Percentiles rank a stretch among this genome's conserved stretches.
These are phyloP conservation scores for Chrysolina americana DNA, from an alignment of 2,888 invertebrate genomes.

Conservation along the genomic window DNA sequence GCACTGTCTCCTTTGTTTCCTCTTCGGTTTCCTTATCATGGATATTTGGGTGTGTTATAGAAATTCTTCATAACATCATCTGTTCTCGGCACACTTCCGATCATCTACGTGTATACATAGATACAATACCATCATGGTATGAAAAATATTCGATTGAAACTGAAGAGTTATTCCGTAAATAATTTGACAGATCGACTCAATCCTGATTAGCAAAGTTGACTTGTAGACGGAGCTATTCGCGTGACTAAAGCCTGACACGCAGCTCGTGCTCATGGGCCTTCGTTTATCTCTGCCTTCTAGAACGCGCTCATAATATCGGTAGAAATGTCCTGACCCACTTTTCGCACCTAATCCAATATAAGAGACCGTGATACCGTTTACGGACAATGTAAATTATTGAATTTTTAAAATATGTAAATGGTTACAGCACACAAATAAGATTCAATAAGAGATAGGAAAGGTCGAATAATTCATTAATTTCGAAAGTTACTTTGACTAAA, in stretches of 20 bases:
- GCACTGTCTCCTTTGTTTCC: too few species aligned
- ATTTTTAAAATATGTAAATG: conserved; percentile 12
- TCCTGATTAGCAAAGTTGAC: conserved; percentile 56
- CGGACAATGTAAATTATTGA: conserved; percentile 25
- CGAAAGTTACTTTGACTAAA: neutral
- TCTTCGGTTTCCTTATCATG: too few species aligned
- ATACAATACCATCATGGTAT: too few species aligned
- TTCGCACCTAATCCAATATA: conserved; percentile 49
- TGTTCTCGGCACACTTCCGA: too few species aligned
- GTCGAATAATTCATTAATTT: neutral
- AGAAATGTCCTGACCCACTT: conserved; percentile 56
- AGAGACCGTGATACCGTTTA: conserved; percentile 27
- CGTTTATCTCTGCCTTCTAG: conserved; percentile 49
- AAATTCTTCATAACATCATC: too few species aligned
- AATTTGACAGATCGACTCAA: conserved; percentile 46
- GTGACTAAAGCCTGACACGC: conserved; percentile 54
- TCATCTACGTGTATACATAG: too few species aligned
- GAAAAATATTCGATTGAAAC: neutral
- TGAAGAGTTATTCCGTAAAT: neutral
- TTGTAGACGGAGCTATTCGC: conserved; percentile 51
- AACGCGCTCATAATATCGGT: conserved; percentile 53
- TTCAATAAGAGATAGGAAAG: conserved; percentile 10
- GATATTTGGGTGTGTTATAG: too few species aligned
- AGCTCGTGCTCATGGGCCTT: conserved; percentile 50
- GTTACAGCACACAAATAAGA: conserved; percentile 13